phyloP scores from a whole-genome alignment of 2,797 vertebrate genomes.

The Coregonus sp. region DNA sequence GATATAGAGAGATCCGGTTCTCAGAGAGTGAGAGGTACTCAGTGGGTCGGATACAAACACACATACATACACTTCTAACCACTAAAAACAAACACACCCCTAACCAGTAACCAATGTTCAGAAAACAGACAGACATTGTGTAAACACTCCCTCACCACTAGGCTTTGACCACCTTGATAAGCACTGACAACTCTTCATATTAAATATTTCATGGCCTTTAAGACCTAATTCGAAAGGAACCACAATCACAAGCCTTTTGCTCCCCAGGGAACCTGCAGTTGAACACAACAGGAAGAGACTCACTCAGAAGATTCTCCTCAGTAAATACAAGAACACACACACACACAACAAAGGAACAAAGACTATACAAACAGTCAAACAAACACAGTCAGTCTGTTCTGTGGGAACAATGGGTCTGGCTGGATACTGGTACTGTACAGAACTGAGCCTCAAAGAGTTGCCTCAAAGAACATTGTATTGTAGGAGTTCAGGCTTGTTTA shows the following conservation, averaged over 20 bases:
- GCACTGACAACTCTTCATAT: too few relatives aligned
- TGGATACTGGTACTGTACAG: too few relatives aligned
- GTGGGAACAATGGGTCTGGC: too few relatives aligned
- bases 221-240: constrained; percentile 5
- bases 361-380: constrained; percentile 21
- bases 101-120: neutral
- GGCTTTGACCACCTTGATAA: too few relatives aligned
- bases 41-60: neutral
- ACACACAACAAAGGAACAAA: neutral
- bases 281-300: constrained; percentile 22
- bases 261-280: neutral
- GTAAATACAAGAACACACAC: neutral
- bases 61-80: neutral
- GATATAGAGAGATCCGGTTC: too few relatives aligned
- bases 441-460: too few relatives aligned
- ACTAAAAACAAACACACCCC: neutral
- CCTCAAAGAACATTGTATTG: too few relatives aligned
- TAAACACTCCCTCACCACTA: neutral
- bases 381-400: too few relatives aligned
- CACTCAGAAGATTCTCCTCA: neutral
- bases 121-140: too few relatives aligned
- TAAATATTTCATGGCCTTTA: constrained; percentile 5
- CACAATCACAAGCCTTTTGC: neutral
- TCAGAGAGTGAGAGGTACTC: neutral
- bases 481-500: neutral